Evolutionary conservation across 2,113 vertebrate species (phyloP).

Genomic region (Lonchura striata): DNA sequence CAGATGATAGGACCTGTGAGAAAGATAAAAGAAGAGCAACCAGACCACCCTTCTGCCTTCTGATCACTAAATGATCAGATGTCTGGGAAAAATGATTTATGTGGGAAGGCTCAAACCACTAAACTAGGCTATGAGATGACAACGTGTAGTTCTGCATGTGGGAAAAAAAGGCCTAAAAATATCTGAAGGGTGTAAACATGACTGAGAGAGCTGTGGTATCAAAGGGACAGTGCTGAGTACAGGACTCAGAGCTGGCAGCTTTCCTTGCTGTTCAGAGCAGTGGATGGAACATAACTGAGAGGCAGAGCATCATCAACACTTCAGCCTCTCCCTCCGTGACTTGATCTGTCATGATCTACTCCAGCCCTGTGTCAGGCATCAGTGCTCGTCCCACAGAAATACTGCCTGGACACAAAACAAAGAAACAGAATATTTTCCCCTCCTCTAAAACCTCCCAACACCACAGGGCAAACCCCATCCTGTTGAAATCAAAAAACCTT

Average conservation of each 20-base stretch:
- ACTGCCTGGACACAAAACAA: neutral
- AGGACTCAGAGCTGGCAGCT: conserved; percentile 11
- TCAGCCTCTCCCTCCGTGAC: neutral
- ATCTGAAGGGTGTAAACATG: conserved; percentile 62
- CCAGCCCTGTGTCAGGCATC: neutral
- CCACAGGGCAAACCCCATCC: fast-evolving
- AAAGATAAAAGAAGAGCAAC: neutral
- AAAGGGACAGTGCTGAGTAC: neutral
- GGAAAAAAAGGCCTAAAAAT: conserved; percentile 28
- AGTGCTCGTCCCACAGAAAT: neutral
- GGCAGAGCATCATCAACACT: neutral
- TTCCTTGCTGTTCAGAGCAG: neutral
- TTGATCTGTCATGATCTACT: neutral
- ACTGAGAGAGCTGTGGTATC: conserved; percentile 20
- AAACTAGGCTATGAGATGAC: conserved; percentile 1
- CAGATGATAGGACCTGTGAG: neutral
- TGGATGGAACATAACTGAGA: neutral
- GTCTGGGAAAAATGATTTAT: conserved; percentile 40
- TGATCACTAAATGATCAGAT: conserved; percentile 20
- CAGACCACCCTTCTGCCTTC: conserved; percentile 1
- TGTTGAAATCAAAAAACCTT: neutral
- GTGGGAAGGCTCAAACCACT: conserved; percentile 18
- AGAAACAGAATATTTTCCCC: neutral
- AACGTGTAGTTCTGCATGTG: neutral
- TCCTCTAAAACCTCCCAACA: neutral